phyloP scores from a whole-genome alignment of 1,140 invertebrate genomes.

The Apis florea region DNA sequence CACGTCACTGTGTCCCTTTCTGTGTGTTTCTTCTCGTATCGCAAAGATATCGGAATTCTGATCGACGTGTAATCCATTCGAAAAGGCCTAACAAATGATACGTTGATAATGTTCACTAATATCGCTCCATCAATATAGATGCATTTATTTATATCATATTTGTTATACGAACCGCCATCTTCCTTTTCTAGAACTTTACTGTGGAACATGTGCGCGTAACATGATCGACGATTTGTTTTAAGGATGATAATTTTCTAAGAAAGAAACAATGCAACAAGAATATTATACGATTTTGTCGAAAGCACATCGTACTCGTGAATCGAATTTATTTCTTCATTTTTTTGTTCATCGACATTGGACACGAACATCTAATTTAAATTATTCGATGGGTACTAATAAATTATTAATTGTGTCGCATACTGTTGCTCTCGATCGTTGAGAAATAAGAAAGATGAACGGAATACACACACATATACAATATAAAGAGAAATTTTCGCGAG shows the following conservation, averaged over 20 bases:
- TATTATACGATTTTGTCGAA: neutral
- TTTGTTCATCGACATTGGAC: neutral
- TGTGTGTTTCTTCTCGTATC: neutral
- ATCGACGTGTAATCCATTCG: neutral
- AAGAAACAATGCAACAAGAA: neutral
- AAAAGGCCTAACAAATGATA: neutral
- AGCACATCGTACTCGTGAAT: constrained; percentile 25
- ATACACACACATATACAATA: neutral
- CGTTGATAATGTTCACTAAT: neutral
- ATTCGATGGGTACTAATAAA: neutral
- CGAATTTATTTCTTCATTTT: neutral
- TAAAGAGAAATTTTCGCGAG: constrained; percentile 36
- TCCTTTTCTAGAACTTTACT: too few species aligned
- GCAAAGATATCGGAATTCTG: neutral
- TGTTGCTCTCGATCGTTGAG: neutral
- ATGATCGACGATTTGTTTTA: neutral
- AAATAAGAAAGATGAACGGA: neutral
- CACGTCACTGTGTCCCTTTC: constrained; percentile 28
- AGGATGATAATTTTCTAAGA: neutral
- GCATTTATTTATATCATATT: constrained; percentile 17
- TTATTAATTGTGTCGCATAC: constrained; percentile 1
- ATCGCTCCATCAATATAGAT: neutral
- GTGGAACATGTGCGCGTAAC: too few species aligned
- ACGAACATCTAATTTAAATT: neutral
- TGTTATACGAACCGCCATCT: neutral